phyloP scores from a whole-genome alignment of 2,113 vertebrate species.

The Chloebia gouldiae region DNA sequence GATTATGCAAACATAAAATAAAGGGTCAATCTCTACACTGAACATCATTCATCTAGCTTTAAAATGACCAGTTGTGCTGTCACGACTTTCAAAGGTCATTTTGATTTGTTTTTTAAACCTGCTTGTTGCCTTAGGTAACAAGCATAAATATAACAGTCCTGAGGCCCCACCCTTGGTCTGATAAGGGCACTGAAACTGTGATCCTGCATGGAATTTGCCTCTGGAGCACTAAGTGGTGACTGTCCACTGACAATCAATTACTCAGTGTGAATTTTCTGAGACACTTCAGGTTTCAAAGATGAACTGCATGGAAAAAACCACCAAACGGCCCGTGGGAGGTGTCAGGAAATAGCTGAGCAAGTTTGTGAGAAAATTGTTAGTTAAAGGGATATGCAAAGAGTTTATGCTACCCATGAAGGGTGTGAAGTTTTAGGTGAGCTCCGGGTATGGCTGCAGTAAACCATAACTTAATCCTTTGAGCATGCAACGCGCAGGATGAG shows the following conservation, averaged over 20 bases:
- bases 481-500: fast-evolving
- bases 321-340: not conserved
- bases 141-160: not conserved
- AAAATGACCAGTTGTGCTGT: not conserved
- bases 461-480: not conserved
- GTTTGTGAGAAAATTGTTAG: not conserved
- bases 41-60: constrained; percentile 7
- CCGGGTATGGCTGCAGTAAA: not conserved
- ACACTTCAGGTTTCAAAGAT: not conserved
- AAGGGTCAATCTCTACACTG: not conserved
- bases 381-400: not conserved
- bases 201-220: not conserved
- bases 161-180: not conserved
- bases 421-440: not conserved
- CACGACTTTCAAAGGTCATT: not conserved
- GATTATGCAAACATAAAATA: not conserved
- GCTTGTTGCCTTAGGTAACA: not conserved
- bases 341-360: not conserved
- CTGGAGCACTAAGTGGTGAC: not conserved
- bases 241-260: not conserved
- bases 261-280: not conserved
- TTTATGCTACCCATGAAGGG: not conserved
- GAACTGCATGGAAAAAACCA: not conserved
- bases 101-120: not conserved
- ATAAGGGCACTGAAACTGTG: not conserved